A percentile compares a stretch with the other conserved stretches of the same genome.
Evolutionary conservation across 2,113 vertebrate species (phyloP).

Genomic region (Poecilia latipinna): DNA sequence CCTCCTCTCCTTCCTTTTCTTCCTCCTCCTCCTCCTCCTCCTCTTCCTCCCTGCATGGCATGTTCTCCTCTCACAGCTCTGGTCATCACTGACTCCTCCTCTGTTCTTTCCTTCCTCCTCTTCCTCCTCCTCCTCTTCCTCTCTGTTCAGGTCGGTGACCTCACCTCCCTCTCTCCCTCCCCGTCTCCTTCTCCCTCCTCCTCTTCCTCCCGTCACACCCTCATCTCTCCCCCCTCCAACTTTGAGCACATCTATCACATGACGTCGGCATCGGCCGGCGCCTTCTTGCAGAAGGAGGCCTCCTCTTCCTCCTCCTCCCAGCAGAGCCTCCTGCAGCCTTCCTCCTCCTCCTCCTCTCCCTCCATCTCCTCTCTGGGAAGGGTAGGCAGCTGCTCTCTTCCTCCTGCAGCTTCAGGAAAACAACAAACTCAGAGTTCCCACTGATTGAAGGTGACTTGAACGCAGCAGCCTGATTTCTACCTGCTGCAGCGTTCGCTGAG

Average conservation of each 20-base stretch:
- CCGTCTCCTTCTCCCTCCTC: conserved; percentile 82
- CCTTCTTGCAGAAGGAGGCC: conserved; percentile 86
- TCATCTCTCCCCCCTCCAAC: conserved; percentile 87
- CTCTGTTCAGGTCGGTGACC: conserved; percentile 73
- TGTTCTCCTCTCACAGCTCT: conserved; percentile 41
- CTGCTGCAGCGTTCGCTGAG: neutral
- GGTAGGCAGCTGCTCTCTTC: conserved; percentile 79
- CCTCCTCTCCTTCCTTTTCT: neutral
- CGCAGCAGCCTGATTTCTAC: neutral
- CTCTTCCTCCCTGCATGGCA: conserved; percentile 38
- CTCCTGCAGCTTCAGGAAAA: conserved; percentile 1
- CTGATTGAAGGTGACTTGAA: neutral
- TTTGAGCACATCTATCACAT: conserved; percentile 90
- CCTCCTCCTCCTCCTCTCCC: conserved; percentile 82
- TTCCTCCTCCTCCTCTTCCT: conserved; percentile 57
- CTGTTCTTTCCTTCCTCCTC: conserved; percentile 74
- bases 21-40: neutral
- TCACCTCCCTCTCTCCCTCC: conserved; percentile 81
- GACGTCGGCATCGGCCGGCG: conserved; percentile 83
- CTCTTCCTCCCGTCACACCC: conserved; percentile 84
- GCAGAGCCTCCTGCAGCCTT: conserved; percentile 74
- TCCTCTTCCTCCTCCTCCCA: conserved; percentile 80
- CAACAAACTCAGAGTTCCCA: neutral
- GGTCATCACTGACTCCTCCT: conserved; percentile 66
- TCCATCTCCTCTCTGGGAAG: conserved; percentile 87